Percentiles rank a stretch among this genome's conserved stretches.
Conservation (phyloP, 2,888 invertebrate species). For the Drosophila lacicola region DNA sequence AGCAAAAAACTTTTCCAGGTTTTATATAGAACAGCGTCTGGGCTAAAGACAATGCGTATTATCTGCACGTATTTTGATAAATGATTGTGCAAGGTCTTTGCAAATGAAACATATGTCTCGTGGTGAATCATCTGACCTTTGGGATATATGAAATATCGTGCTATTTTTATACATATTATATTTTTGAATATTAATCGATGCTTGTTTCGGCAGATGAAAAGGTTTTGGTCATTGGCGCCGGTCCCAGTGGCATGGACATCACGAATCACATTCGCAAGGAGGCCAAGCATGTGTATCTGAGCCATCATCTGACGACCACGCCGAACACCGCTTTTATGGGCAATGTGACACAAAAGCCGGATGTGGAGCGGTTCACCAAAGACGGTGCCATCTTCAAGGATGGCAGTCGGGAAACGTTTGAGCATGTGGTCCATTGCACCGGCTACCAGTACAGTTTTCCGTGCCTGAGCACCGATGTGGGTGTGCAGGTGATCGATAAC, state of each 20-base stretch:
- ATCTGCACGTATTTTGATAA: constrained; percentile 10
- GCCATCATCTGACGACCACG: constrained; percentile 87
- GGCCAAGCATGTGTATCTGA: constrained; percentile 88
- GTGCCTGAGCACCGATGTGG: constrained; percentile 89
- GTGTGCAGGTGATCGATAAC: constrained; percentile 90
- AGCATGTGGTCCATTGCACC: constrained; percentile 91
- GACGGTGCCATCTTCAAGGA: constrained; percentile 88
- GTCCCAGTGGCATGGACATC: constrained; percentile 93
- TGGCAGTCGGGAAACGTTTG: constrained; percentile 87
- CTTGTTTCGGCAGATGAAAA: constrained; percentile 85
- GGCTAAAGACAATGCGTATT: neutral
- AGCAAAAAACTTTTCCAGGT: neutral
- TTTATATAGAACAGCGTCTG: neutral
- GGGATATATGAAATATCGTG: too few species aligned
- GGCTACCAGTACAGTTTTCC: constrained; percentile 92
- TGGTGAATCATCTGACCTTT: neutral
- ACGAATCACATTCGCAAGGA: constrained; percentile 89
- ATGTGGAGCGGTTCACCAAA: constrained; percentile 86
- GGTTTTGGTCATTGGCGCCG: constrained; percentile 93
- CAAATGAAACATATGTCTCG: too few species aligned
- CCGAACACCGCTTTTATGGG: constrained; percentile 88
- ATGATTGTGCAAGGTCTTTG: neutral
- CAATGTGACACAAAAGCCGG: constrained; percentile 89
- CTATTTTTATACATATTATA: too few species aligned
- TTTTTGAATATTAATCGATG: neutral